A percentile compares a stretch with the other conserved stretches of the same genome.
Evolutionary conservation across 2,888 invertebrate genomes (phyloP).

Genomic region (Apodemia mormo): DNA sequence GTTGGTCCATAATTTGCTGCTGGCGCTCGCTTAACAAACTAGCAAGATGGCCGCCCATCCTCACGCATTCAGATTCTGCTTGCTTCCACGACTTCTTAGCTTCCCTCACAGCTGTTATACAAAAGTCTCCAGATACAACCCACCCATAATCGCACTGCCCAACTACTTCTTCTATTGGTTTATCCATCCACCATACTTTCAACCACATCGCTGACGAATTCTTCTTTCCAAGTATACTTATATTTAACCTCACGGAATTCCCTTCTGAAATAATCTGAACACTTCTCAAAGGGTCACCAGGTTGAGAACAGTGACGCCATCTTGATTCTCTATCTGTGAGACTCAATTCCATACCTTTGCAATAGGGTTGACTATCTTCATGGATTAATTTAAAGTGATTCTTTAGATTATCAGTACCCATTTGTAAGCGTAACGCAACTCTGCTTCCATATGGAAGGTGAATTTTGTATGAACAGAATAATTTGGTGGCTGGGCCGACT

Average conservation of each 20-base stretch:
- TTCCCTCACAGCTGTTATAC: constrained; percentile 83
- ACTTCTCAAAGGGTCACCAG: constrained; percentile 79
- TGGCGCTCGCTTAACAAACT: constrained; percentile 84
- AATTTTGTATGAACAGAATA: constrained; percentile 86
- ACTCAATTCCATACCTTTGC: constrained; percentile 81
- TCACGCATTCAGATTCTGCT: constrained; percentile 85
- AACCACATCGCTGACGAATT: constrained; percentile 76
- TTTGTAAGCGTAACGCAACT: constrained; percentile 83
- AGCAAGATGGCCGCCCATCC: constrained; percentile 85
- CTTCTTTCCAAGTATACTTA: constrained; percentile 64
- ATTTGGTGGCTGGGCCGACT: constrained; percentile 80
- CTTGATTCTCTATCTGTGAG: constrained; percentile 80
- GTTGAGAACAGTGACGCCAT: constrained; percentile 83
- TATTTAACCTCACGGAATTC: constrained; percentile 78
- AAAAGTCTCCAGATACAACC: constrained; percentile 85
- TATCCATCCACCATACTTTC: constrained; percentile 84
- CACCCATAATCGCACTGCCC: constrained; percentile 87
- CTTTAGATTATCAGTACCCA: constrained; percentile 72
- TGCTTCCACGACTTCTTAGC: constrained; percentile 83
- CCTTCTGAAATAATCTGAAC: constrained; percentile 83
- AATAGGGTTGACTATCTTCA: constrained; percentile 63
- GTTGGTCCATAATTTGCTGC: constrained; percentile 83
- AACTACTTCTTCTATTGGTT: constrained; percentile 82
- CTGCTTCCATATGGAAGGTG: constrained; percentile 87
- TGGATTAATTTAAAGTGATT: constrained; percentile 58